A percentile compares a stretch with the other conserved stretches of the same genome.
Evolutionary conservation across 2,113 vertebrate species (phyloP).

Genomic region (Falco punctatus): DNA sequence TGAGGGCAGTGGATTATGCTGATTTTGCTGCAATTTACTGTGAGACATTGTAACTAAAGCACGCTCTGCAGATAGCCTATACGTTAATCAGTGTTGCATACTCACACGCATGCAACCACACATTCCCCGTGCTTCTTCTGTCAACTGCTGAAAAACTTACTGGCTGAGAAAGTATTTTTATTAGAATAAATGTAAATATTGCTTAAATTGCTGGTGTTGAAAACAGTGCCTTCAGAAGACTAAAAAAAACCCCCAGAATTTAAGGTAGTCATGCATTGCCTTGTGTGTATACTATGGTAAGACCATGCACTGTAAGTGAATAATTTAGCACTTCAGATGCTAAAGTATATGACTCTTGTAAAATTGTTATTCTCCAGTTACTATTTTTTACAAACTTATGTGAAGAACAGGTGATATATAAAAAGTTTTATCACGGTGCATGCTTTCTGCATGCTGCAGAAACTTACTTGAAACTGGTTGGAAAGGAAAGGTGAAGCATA

Average conservation of each 20-base stretch:
- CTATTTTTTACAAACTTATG: background rate
- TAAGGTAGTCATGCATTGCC: background rate
- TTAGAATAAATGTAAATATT: background rate
- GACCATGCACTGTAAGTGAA: background rate
- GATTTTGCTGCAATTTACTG: background rate
- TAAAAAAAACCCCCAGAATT: background rate
- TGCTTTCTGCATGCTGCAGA: background rate
- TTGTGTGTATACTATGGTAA: background rate
- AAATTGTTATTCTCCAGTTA: background rate
- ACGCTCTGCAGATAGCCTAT: background rate
- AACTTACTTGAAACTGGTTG: background rate
- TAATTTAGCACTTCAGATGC: background rate
- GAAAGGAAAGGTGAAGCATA: background rate
- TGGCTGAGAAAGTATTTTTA: background rate
- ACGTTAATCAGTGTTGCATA: background rate
- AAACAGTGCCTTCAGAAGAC: background rate
- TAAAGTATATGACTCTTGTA: background rate
- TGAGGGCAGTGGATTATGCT: background rate
- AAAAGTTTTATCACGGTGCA: background rate
- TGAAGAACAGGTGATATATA: background rate
- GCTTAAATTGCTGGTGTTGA: background rate
- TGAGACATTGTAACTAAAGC: background rate
- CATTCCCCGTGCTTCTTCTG: background rate
- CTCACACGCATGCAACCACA: background rate
- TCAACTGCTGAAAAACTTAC: background rate